Evolutionary conservation across 2,113 vertebrate species (phyloP).

Genomic region (Gnathochromis pfefferi): DNA sequence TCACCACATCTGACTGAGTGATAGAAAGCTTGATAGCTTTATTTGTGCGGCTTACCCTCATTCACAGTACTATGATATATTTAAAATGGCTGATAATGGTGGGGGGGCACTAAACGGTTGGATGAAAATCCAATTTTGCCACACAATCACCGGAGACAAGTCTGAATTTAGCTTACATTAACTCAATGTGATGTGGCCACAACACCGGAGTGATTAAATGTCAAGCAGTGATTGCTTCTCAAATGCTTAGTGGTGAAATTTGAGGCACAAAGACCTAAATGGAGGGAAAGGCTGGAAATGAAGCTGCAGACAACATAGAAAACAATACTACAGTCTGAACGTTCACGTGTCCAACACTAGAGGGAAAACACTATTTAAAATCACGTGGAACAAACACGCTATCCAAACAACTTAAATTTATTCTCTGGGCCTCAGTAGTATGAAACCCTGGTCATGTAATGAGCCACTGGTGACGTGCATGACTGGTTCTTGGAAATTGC

Average conservation of each 20-base stretch:
- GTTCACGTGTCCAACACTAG: neutral
- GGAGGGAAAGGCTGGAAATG: neutral
- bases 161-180: conserved; percentile 25
- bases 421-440: neutral
- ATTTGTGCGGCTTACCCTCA: conserved; percentile 20
- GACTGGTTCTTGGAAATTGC: conserved; percentile 26
- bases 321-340: neutral
- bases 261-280: neutral
- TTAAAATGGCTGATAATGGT: conserved; percentile 48
- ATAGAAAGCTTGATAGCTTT: conserved; percentile 22
- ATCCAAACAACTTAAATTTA: neutral
- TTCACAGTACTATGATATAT: conserved; percentile 39
- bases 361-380: neutral
- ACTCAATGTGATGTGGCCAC: conserved; percentile 38
- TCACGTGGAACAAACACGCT: neutral
- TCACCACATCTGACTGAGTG: conserved; percentile 15
- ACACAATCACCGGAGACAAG: conserved; percentile 51
- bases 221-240: conserved; percentile 31
- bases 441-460: neutral
- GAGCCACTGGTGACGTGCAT: neutral
- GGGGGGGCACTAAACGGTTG: conserved; percentile 34
- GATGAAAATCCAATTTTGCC: conserved; percentile 62
- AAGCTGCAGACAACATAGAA: neutral
- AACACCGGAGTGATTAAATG: conserved; percentile 46
- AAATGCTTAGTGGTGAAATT: conserved; percentile 10